Base-by-base conservation (phyloP, 2,888 invertebrate genomes). In the Carabus problematicus region DNA sequence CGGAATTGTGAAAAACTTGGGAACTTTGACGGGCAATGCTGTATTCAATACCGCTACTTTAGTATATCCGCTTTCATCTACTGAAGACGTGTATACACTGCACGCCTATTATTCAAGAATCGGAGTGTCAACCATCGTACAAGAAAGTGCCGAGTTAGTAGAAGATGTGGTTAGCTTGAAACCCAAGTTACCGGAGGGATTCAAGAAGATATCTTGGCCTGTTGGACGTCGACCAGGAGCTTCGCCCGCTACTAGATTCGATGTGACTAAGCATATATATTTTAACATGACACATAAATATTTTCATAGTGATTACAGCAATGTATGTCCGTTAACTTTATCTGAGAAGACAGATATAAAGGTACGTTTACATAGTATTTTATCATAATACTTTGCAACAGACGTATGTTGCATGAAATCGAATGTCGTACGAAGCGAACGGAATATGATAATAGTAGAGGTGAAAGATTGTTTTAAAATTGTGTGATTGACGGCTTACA, bases 201-300 rank as follows among this genome's bases (percentile, higher is more conserved):
- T 56, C 43, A 54, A 55, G 45, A 52, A 64, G 9, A 60, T 72
- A 2, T 81, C 84, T 4, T 95, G 94, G 94, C 94, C 94, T 0
- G 81, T 92, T 54, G 94, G 92, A 66, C 87, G 88, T 72, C 87
- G 88, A 70, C 82, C 86, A 41, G 86, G 87, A 0, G 88, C 87
- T 72, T 87, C 86, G 72, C 90, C 93, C 1, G 85, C 85, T 11
- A 90, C 89, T 62, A 85, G 95, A 75, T 91, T 91, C 83, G 95
- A 97, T 82, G 87, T 97, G 72, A 85, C 94, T 58, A 88, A 89
- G 52, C 97, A 96, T 93, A 89, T 91, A 64, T 90, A 92, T 78
- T 92, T 98, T 80, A 97, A 96, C 78, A 86, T 85, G 71, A 91
- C 91, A 14, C 93, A 96, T 79, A 88, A 92, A 45, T 92, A 92